Conservation (phyloP, 2,797 vertebrate species). For the Helostoma temminkii region DNA sequence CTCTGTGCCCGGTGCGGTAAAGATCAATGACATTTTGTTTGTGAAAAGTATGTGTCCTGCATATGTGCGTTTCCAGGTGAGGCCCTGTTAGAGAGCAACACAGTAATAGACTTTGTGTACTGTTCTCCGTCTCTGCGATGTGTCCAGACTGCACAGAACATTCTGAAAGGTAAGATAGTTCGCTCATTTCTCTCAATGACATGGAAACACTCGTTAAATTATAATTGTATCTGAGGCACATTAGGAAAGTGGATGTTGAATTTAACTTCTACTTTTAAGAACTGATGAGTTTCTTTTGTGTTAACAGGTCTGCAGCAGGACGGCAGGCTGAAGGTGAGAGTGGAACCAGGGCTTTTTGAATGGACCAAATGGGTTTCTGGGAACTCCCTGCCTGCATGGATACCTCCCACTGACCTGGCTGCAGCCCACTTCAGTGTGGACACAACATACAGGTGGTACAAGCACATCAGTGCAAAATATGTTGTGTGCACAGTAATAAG, state of each 20-base stretch:
- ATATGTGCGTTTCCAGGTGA: constrained; percentile 83
- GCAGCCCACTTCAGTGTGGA: constrained; percentile 92
- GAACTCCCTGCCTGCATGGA: constrained; percentile 91
- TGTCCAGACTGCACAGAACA: constrained; percentile 95
- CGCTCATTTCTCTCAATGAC: neutral
- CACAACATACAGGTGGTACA: constrained; percentile 93
- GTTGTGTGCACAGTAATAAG: no score
- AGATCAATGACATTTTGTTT: neutral
- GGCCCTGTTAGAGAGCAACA: constrained; percentile 92
- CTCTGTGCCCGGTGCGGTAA: neutral
- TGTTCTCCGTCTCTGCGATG: constrained; percentile 94
- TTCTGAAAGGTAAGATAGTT: constrained; percentile 89
- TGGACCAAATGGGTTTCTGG: constrained; percentile 98
- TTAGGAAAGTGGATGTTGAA: neutral
- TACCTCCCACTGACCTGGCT: constrained; percentile 89
- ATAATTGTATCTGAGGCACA: neutral
- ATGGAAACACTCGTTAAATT: neutral
- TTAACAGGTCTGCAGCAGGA: constrained; percentile 93
- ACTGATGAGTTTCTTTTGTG: neutral
- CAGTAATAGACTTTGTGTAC: constrained; percentile 90
- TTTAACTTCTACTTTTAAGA: neutral
- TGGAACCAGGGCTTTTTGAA: constrained; percentile 95
- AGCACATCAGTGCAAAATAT: neutral
- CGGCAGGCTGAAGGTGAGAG: constrained; percentile 89
- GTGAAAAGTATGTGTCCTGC: neutral